phyloP scores from a whole-genome alignment of 2,888 invertebrate species.

The Lasioglossum marginatum region DNA sequence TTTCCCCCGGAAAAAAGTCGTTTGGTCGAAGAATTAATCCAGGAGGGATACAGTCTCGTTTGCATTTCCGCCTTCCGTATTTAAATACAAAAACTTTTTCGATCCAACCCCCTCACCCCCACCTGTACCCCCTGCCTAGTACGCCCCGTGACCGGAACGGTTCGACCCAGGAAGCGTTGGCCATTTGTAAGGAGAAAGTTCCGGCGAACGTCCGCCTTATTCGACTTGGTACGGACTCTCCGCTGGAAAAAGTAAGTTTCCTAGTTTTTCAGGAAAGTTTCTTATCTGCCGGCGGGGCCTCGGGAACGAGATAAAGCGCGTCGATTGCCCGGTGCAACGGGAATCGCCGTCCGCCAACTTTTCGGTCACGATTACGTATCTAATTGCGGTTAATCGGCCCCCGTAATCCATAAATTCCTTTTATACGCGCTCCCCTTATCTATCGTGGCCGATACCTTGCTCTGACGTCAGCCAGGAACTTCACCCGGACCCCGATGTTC shows the following conservation, averaged over 20 bases:
- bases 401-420: constrained; percentile 57
- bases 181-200: constrained; percentile 57
- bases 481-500: too few species aligned
- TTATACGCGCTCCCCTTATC: constrained; percentile 37
- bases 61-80: constrained; percentile 38
- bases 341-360: constrained; percentile 47
- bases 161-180: constrained; percentile 34
- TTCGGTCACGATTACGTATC: constrained; percentile 52
- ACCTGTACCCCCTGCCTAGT: not conserved
- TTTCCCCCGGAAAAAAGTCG: constrained; percentile 10
- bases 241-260: constrained; percentile 52
- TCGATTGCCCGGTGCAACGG: constrained; percentile 47
- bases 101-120: too few species aligned
- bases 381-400: constrained; percentile 66
- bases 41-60: constrained; percentile 28
- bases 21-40: constrained; percentile 11
- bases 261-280: constrained; percentile 67
- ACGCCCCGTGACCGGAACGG: constrained; percentile 17
- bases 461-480: not conserved
- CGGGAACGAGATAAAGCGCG: constrained; percentile 55
- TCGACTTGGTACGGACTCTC: constrained; percentile 42
- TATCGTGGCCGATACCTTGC: not conserved
- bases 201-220: constrained; percentile 36
- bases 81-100: constrained; percentile 46
- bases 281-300: constrained; percentile 47